Evolutionary conservation across 2,113 vertebrate species (phyloP), one percentile per base, ranked within the genome.

Genomic region (Chauna torquata): DNA sequence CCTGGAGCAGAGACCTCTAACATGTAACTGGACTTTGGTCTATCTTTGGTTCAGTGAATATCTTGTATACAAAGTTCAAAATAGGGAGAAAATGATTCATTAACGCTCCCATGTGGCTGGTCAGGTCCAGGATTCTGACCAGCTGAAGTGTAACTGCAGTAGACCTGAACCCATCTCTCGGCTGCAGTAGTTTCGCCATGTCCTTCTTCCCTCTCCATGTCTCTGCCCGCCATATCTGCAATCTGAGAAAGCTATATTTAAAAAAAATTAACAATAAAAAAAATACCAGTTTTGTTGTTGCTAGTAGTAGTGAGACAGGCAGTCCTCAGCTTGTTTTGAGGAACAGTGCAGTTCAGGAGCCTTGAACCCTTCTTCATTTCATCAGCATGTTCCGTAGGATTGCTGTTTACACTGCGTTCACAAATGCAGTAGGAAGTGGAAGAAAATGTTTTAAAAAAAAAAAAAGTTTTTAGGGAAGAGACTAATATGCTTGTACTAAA

Each of bases 401-500:
- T 22, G 3, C 71, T 28, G 52, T 14, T 44, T 6, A 6, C 6
- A 0, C 42, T 2, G 3, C 0, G 47, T 25, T 69, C 83, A 2
- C 4, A 0, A 17, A 8, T 3, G 0, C 47, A 7, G 40, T 1
- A 23, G 90, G 86, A 88, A 66, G 79, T 22, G 68, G 36, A 66
- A 38, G 40, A 13, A 6, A 88, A 8, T 36, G 22, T 3, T 9
- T n/a, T n/a, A n/a, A n/a, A n/a, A n/a, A n/a, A 4, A 20, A 1
- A 17, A n/a, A 58, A 71, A 11, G 61, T 79, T 59, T n/a, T 27
- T 15, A 8, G 64, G 72, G 81, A n/a, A 12, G 45, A 42, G 47
- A 16, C 32, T 10, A 12, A 17, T 4, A 0, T 0, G 7, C 5
- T 3, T 4, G 5, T 40, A 5, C 66, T 27, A 8, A 3, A 54